These are phyloP conservation scores for Pterostichus niger DNA, from an alignment of 2,888 invertebrate species.

Conservation along the genomic window DNA sequence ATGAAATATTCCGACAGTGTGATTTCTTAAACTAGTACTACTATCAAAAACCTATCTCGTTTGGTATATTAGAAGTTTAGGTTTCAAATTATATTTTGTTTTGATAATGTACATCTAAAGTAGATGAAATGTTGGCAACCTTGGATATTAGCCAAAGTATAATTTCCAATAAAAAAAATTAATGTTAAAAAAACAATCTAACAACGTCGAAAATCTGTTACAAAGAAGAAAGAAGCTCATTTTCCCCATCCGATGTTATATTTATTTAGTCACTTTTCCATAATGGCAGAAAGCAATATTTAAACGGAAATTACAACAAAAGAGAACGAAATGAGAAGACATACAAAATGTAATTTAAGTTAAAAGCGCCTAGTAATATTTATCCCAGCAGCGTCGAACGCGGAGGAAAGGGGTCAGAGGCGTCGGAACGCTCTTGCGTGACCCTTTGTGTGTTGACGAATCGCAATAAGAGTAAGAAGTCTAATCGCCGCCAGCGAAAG, in stretches of 20 bases:
- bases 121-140: no score
- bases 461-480: constrained; percentile 55
- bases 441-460: constrained; percentile 46
- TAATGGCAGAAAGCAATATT: constrained; percentile 65
- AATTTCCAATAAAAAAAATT: no score
- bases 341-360: constrained; percentile 64
- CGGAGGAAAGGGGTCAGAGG: background rate
- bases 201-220: constrained; percentile 15
- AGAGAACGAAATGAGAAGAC: constrained; percentile 59
- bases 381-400: constrained; percentile 30
- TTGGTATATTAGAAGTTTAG: no score
- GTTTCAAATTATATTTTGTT: no score
- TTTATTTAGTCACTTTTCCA: constrained; percentile 63
- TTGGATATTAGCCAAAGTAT: no score
- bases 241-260: constrained; percentile 43
- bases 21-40: no score
- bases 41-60: no score
- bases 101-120: no score
- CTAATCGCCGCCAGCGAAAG: constrained; percentile 56
- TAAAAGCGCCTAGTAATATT: constrained; percentile 63
- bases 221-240: background rate
- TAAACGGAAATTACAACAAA: constrained; percentile 65
- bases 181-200: background rate
- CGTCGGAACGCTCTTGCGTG: constrained; percentile 16
- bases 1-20: no score